Evolutionary conservation across 1,140 invertebrate genomes (phyloP), one percentile per base, ranked within the genome.

Genomic region (Temnothorax longispinosus): DNA sequence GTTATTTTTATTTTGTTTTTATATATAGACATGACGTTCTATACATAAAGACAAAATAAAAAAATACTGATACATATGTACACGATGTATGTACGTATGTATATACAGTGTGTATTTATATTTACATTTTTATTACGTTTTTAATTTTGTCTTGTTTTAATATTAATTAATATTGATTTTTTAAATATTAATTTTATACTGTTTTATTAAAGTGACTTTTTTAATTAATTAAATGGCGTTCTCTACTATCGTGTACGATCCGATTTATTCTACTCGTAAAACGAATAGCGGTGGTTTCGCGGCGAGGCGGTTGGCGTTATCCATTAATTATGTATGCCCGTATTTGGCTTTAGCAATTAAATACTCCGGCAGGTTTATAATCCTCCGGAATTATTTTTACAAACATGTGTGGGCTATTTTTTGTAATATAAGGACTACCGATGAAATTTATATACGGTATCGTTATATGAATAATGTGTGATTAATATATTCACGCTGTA

Each of bases 271-370:
- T 50, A 64, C 58, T 78, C 76, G 58, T 65, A 38, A 64, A 65
- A 78, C 32, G 76, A 78, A 47, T 47, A 56, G 44, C 18, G 32
- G 60, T 52, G 58, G 58, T 78, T 65, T 78, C 44, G 60, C 44
- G 76, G 76, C 4, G 44, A 78, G 18, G 32, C 32, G 32, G 60
- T 47, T 44, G 32, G 44, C 27, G 44, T 65, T 78, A 65, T 78
- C 76, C 76, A 78, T 78, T 78, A 78, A 78, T 78, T 78, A 78
- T n/a, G 60, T 52, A 65, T 64, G 32, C 76, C 44, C 60, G 76
- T 65, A 78, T 78, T 64, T 64, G 58, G 58, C 58, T 78, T 64
- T 21, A 52, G 76, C 60, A 65, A 65, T 78, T 78, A 78, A 78
- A 78, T 78, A 78, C 41, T 27, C 76, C 60, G 60, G n/a, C 27